Base-by-base conservation (phyloP, 2,113 vertebrate genomes). In the Entelurus aequoreus region DNA sequence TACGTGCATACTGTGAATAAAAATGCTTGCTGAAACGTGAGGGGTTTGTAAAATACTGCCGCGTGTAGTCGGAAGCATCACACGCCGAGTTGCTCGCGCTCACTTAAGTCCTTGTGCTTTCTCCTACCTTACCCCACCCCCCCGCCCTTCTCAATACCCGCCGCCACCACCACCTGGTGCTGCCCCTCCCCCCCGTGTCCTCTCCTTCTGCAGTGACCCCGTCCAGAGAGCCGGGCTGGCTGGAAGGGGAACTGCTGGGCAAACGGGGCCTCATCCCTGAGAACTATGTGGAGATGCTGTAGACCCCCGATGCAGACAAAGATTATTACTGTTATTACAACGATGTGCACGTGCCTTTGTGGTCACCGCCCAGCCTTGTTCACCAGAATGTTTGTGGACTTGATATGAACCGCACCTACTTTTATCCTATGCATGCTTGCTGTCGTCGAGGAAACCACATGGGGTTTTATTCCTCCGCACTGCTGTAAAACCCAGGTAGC, bases 231-330 rank as follows among this genome's bases (percentile, higher is more conserved):
- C 97, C 97, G 0, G 97, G 97, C 76, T 99, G 97, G 97, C 91
- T 99, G 56, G 95, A 98, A 81, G 97, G 95, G 75, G 97, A 94
- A 0, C 89, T 99, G 88, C 92, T 97, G 58, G 97, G 97, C 80
- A 96, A 91, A 86, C 90, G 90, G 76, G 97, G 97, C 81, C 94
- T 99, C 84, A 98, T 99, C 88, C 97, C 97, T 77, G 91, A 97
- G 78, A 98, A 99, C 78, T 99, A 99, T 5, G 95, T 99, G 87
- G 92, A 97, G 85, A 90, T 96, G 85, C 91, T 98, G 84, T 95
- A 88, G 75, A 65, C 48, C 9, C 47, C 57, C 16, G 44, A 54
- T 4, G 36, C 62, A 76, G 62, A 71, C 66, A 74, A 72, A 77
- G 71, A 72, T 65, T 63, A 68, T 71, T 65, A 54, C 35, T 52